phyloP scores from a whole-genome alignment of 2,888 invertebrate genomes.

The Orchesellides sinensis region DNA sequence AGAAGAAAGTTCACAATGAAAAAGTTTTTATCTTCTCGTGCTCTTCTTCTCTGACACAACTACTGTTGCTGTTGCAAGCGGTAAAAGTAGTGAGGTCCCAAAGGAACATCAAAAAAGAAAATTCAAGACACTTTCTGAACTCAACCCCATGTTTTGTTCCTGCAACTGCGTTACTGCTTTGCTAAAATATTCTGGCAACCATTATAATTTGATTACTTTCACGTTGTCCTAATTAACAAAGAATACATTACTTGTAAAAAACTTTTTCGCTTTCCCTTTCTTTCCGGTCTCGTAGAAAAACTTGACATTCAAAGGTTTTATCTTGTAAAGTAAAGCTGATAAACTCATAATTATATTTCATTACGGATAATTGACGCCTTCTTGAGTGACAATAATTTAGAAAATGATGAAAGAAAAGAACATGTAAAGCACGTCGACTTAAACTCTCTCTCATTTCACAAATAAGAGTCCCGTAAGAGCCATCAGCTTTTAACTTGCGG shows the following conservation, averaged over 20 bases:
- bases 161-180: constrained; percentile 21
- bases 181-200: constrained; percentile 59
- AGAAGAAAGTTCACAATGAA: constrained; percentile 36
- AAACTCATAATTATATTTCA: constrained; percentile 63
- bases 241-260: constrained; percentile 50
- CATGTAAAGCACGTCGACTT: neutral
- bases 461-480: constrained; percentile 5
- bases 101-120: constrained; percentile 55
- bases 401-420: constrained; percentile 34
- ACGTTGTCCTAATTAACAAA: constrained; percentile 69
- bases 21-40: constrained; percentile 27
- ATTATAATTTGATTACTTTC: constrained; percentile 71
- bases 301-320: constrained; percentile 5
- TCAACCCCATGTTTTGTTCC: constrained; percentile 25
- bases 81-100: constrained; percentile 52
- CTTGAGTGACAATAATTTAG: constrained; percentile 63
- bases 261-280: constrained; percentile 6
- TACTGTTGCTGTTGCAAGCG: neutral
- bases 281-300: constrained; percentile 13
- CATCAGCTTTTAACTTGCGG: constrained; percentile 14
- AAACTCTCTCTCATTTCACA: neutral
- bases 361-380: constrained; percentile 58
- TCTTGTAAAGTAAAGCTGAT: constrained; percentile 32
- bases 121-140: constrained; percentile 61
- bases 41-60: constrained; percentile 4